Evolutionary conservation across 2,113 vertebrate species (phyloP).

Genomic region (Poecilia latipinna): DNA sequence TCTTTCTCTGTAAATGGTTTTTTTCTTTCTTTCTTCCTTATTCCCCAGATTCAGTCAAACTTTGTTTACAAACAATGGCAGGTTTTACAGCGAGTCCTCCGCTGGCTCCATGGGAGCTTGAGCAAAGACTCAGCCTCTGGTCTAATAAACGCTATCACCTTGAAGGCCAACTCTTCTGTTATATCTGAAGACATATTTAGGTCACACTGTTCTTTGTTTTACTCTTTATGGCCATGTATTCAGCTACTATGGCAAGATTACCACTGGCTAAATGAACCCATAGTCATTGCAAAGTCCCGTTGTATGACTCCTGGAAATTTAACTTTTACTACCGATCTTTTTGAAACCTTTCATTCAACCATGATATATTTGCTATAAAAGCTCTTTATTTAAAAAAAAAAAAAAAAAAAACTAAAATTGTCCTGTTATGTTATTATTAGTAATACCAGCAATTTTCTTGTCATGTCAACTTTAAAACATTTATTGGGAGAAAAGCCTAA

Average conservation of each 20-base stretch:
- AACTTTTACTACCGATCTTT: slow-evolving; percentile 3
- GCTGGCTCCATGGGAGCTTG: slow-evolving; percentile 10
- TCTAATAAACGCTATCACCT: slow-evolving; percentile 54
- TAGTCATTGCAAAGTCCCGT: slow-evolving; percentile 1
- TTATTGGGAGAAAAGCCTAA: neutral
- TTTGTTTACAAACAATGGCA: slow-evolving; percentile 26
- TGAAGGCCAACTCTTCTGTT: slow-evolving; percentile 42
- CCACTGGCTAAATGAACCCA: slow-evolving; percentile 15
- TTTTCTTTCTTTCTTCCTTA: neutral
- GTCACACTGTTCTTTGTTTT: slow-evolving; percentile 48
- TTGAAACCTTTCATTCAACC: neutral
- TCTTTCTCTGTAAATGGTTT: neutral
- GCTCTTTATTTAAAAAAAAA: neutral
- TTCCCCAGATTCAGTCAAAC: slow-evolving; percentile 5
- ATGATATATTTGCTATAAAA: neutral
- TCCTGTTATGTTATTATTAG: neutral
- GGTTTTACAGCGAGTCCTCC: slow-evolving; percentile 29
- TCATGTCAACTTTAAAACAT: neutral
- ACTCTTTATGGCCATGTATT: slow-evolving; percentile 28
- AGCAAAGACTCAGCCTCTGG: slow-evolving; percentile 41
- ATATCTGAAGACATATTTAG: slow-evolving; percentile 59
- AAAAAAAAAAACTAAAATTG: neutral
- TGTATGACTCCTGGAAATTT: neutral
- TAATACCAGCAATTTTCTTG: neutral
- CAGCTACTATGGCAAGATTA: slow-evolving; percentile 19